Evolutionary conservation across 2,113 vertebrate genomes (phyloP).

Genomic region (Ammodytes marinus): DNA sequence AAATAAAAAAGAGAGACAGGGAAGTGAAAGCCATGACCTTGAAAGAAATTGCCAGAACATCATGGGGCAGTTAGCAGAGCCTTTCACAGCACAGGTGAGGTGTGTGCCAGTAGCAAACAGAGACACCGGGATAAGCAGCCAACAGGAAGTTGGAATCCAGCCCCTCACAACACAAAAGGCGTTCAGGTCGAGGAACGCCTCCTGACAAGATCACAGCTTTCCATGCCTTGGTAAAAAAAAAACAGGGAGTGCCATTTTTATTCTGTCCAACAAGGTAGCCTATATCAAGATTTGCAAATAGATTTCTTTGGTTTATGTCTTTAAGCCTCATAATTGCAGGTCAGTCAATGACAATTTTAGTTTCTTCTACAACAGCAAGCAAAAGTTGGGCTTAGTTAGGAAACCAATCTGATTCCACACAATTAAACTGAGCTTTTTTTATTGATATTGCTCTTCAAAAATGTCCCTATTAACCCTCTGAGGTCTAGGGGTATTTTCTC

Average conservation of each 20-base stretch:
- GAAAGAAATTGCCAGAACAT: slow-evolving; percentile 37
- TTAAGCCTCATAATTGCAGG: neutral
- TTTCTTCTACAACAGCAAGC: neutral
- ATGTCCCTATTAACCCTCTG: neutral
- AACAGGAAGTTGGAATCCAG: slow-evolving; percentile 36
- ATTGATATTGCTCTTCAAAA: neutral
- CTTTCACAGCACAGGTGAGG: slow-evolving; percentile 18
- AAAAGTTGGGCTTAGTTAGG: neutral
- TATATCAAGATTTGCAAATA: slow-evolving; percentile 12
- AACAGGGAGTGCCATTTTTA: slow-evolving; percentile 8
- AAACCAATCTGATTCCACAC: neutral
- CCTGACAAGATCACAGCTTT: slow-evolving; percentile 29
- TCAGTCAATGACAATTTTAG: neutral
- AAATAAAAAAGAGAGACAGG: neutral
- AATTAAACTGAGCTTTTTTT: neutral
- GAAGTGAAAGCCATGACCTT: slow-evolving; percentile 44
- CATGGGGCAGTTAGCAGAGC: slow-evolving; percentile 16
- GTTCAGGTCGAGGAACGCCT: neutral
- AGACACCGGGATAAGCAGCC: slow-evolving; percentile 29
- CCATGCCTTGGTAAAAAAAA: slow-evolving; percentile 9
- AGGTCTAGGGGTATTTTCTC: too few species aligned
- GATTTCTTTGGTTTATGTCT: neutral
- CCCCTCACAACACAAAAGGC: slow-evolving; percentile 1
- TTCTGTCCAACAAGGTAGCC: slow-evolving; percentile 15
- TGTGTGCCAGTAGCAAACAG: slow-evolving; percentile 42